Conservation (phyloP, 2,888 invertebrate species). For the Dryadula phaetusa region DNA sequence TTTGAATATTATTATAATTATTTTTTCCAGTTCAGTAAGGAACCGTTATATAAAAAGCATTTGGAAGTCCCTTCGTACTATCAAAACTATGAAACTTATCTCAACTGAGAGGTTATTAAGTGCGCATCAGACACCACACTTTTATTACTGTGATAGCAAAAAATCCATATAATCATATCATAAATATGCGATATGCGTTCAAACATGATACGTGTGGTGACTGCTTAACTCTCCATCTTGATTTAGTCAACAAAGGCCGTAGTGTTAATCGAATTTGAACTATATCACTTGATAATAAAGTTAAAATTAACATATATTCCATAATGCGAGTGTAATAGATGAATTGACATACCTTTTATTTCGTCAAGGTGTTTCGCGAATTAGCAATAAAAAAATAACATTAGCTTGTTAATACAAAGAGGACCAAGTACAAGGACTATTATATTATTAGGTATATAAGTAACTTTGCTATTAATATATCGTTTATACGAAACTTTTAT, state of each 20-base stretch:
- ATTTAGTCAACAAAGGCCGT: conserved; percentile 22
- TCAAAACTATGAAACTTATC: conserved; percentile 5
- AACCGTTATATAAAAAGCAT: neutral
- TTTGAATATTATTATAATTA: too few species aligned
- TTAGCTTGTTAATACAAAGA: conserved; percentile 14
- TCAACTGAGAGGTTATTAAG: conserved; percentile 5
- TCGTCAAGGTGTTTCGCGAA: conserved; percentile 39
- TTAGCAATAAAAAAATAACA: conserved; percentile 39
- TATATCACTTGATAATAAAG: neutral
- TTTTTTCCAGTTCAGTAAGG: too few species aligned
- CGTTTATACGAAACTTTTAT: neutral
- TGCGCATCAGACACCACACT: conserved; percentile 26
- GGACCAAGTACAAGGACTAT: conserved; percentile 23
- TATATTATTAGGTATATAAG: conserved; percentile 13
- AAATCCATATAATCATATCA: conserved; percentile 38
- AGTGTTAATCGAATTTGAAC: conserved; percentile 4
- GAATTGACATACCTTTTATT: conserved; percentile 38
- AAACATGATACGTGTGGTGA: conserved; percentile 37
- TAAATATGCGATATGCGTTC: conserved; percentile 36
- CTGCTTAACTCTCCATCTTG: conserved; percentile 31
- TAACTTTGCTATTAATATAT: neutral
- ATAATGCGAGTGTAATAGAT: conserved; percentile 21
- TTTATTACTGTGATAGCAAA: conserved; percentile 35
- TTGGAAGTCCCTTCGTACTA: neutral
- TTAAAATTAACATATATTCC: conserved; percentile 3